phyloP scores from a whole-genome alignment of 2,888 invertebrate genomes.

The Melanostoma scalare region DNA sequence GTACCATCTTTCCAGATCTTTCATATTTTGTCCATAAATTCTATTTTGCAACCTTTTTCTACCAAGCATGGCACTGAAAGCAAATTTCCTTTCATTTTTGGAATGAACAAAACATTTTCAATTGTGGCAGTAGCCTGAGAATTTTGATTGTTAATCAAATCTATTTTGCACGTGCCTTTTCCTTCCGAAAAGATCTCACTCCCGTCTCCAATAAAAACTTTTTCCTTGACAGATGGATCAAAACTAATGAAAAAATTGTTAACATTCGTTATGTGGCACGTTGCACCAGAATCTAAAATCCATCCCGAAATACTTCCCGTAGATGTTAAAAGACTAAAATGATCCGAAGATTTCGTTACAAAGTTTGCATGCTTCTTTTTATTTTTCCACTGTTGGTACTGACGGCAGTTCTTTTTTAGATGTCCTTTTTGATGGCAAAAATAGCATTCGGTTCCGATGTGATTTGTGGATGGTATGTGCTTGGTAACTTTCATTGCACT shows the following conservation, averaged over 20 bases:
- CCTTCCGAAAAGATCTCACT: not conserved
- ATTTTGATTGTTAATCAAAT: too few relatives aligned
- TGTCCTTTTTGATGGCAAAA: not conserved
- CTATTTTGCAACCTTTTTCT: too few relatives aligned
- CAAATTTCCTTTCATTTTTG: constrained; percentile 2
- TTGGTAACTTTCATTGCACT: too few relatives aligned
- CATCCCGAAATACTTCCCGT: not conserved
- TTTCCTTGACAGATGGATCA: too few relatives aligned
- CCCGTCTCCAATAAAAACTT: not conserved
- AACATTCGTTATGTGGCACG: not conserved
- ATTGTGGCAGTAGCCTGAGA: too few relatives aligned
- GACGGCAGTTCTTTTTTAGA: not conserved
- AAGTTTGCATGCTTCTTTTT: too few relatives aligned
- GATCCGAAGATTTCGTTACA: not conserved
- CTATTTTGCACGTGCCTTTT: not conserved
- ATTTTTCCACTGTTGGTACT: not conserved
- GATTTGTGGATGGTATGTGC: too few relatives aligned
- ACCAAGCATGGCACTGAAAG: not conserved
- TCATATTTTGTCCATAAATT: too few relatives aligned
- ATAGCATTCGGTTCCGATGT: too few relatives aligned
- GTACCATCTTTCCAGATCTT: too few relatives aligned
- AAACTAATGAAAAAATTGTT: not conserved
- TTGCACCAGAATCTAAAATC: constrained; percentile 3
- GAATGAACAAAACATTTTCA: not conserved
- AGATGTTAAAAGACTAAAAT: not conserved